Base-by-base conservation (phyloP, 2,888 invertebrate genomes). In the Hanleya hanleyi region DNA sequence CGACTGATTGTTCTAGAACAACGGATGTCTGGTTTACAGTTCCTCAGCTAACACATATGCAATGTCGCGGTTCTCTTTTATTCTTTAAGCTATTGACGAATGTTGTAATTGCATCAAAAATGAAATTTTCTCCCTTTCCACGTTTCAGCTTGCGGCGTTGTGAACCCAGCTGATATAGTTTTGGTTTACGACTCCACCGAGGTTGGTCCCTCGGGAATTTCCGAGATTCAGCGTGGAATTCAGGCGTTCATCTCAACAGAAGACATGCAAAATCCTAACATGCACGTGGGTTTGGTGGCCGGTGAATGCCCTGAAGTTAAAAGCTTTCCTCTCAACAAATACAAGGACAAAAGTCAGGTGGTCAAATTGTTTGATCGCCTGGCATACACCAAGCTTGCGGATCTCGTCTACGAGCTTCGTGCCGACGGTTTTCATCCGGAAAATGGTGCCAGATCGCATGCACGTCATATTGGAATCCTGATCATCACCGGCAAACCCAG, bases 101-200 rank as follows among this genome's bases (percentile, higher is more conserved):
- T n/a, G n/a, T n/a, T n/a, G n/a, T n/a, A n/a, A n/a, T n/a, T n/a
- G n/a, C n/a, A n/a, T n/a, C n/a, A n/a, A n/a, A n/a, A n/a, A n/a
- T n/a, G n/a, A n/a, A n/a, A n/a, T n/a, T n/a, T n/a, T 41, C 47
- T 41, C 12, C n/a, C n/a, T n/a, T 41, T 41, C 12, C 47, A 15
- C 47, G 12, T 64, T 64, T 4, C 38, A 64, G 64, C 64, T 64
- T 64, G 64, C 29, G 64, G 64, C n/a, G 26, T 64, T 64, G 37
- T 22, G 36, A 26, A 64, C 64, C 64, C 64, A 5, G 64, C 64
- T 64, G 64, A 64, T 26, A 33, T 64, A 35, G 26, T 64, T 7
- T 35, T 64, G n/a, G 64, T 37, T 9, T 64, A 37, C 64, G 64
- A 64, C 37, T 64, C 64, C 64, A 37, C 38, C 1, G 64, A 64